These are phyloP conservation scores for Strongylocentrotus purpuratus DNA, from an alignment of 35 echinoderm and acorn worm species.

Conservation along the genomic window DNA sequence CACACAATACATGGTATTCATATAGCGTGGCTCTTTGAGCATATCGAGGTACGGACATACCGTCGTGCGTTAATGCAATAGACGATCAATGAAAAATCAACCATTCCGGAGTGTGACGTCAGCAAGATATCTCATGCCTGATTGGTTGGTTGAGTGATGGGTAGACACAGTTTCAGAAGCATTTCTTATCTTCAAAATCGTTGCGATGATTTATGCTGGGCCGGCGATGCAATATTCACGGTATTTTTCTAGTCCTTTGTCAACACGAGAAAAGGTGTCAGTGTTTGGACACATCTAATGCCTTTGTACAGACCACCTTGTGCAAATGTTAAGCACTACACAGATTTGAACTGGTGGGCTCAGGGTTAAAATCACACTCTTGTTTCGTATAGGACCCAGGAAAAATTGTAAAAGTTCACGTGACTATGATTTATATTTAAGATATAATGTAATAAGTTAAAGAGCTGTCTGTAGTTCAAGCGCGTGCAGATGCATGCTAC, in stretches of 20 bases:
- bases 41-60: conserved; percentile 13
- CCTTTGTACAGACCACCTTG: neutral
- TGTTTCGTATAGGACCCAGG: no score
- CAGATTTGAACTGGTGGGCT: neutral
- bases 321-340: neutral
- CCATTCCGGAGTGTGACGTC: conserved; percentile 20
- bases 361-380: no score
- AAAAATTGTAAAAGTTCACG: no score
- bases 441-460: no score
- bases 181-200: neutral
- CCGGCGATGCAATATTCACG: conserved; percentile 16
- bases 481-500: no score
- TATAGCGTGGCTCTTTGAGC: neutral
- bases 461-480: no score
- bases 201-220: conserved; percentile 28
- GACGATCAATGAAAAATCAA: conserved; percentile 46
- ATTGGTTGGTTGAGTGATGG: conserved; percentile 32
- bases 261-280: neutral
- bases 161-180: conserved; percentile 8
- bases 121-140: conserved; percentile 26
- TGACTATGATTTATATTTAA: no score
- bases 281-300: neutral
- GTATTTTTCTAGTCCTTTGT: neutral
- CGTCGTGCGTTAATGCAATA: conserved; percentile 30
- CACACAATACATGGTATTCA: conserved; percentile 2